These are phyloP conservation scores for Lycaena phlaeas DNA, from an alignment of 2,888 invertebrate genomes.

Conservation along the genomic window DNA sequence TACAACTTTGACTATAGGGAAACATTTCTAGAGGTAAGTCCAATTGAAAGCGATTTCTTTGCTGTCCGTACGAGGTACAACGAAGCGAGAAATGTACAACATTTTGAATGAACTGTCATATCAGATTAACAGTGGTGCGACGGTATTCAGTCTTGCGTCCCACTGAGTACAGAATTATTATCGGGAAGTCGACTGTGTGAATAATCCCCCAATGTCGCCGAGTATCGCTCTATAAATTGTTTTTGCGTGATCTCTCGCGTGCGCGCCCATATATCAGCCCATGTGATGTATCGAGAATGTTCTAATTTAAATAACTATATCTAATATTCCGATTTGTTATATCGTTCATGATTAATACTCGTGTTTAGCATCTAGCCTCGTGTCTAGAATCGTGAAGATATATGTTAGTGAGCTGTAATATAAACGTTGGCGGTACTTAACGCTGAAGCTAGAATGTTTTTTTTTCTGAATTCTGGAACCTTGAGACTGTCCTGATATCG, in stretches of 20 bases:
- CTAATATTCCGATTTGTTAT: too few relatives aligned
- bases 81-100: constrained; percentile 2
- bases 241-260: background rate
- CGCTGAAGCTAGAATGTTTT: too few relatives aligned
- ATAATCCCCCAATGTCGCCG: constrained; percentile 1
- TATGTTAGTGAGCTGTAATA: too few relatives aligned
- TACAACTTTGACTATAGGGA: too few relatives aligned
- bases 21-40: background rate
- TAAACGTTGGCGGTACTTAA: too few relatives aligned
- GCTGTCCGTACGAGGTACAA: background rate
- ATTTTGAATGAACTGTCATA: constrained; percentile 13
- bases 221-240: background rate
- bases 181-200: background rate
- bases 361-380: too few relatives aligned
- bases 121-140: constrained; percentile 14
- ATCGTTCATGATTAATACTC: too few relatives aligned
- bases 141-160: constrained; percentile 11
- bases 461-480: too few relatives aligned
- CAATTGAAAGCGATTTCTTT: background rate
- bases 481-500: too few relatives aligned
- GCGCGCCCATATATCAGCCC: too few relatives aligned
- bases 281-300: background rate
- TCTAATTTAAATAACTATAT: too few relatives aligned
- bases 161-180: constrained; percentile 1
- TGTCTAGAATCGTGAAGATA: too few relatives aligned